Evolutionary conservation across 2,113 vertebrate genomes (phyloP).

Genomic region (Nesogale talazaci): DNA sequence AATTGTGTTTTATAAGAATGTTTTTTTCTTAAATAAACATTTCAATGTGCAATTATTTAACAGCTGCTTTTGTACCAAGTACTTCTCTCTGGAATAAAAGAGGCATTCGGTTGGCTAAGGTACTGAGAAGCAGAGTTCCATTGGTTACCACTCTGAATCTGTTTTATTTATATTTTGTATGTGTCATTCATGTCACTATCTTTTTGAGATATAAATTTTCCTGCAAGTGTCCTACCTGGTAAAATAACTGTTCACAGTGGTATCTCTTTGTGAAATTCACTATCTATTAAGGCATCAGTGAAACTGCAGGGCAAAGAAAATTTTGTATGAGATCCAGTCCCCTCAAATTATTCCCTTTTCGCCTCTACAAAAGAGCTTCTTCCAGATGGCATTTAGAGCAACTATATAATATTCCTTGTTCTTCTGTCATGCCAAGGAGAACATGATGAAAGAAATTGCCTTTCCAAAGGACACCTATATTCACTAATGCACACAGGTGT

Average conservation of each 20-base stretch:
- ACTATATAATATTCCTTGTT: not conserved
- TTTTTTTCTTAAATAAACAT: not conserved
- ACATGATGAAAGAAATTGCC: not conserved
- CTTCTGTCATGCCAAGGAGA: not conserved
- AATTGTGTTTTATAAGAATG: not conserved
- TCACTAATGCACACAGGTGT: not conserved
- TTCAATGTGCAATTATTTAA: not conserved
- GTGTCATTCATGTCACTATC: constrained; percentile 70
- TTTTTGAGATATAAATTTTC: constrained; percentile 79
- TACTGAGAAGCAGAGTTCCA: constrained; percentile 47
- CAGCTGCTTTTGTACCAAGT: not conserved
- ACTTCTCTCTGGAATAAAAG: not conserved
- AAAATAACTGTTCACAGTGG: constrained; percentile 77
- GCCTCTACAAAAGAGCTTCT: not conserved
- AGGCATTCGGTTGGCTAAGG: not conserved
- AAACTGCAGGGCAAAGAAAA: constrained; percentile 62
- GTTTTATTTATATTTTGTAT: constrained; percentile 71
- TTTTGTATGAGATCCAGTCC: constrained; percentile 38
- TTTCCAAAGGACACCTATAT: not conserved
- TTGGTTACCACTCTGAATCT: constrained; percentile 48
- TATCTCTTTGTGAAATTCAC: constrained; percentile 57
- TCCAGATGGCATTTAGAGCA: not conserved
- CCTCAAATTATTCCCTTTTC: not conserved
- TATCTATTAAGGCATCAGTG: constrained; percentile 66
- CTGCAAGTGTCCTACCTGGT: constrained; percentile 69